phyloP scores from a whole-genome alignment of 2,888 invertebrate genomes.

The Lottia gigantea region DNA sequence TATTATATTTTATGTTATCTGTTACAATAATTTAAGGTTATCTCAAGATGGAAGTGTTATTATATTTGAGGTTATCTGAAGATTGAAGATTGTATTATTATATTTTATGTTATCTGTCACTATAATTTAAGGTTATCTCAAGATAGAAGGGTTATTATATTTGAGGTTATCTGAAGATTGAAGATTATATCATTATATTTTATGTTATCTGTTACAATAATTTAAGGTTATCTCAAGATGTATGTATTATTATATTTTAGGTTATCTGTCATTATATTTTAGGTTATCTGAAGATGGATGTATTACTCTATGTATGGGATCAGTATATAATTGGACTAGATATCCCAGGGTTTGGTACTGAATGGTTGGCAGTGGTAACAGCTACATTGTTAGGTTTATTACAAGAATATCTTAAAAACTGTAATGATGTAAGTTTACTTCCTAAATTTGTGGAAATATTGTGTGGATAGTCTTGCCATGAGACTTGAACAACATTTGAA shows the following conservation, averaged over 20 bases:
- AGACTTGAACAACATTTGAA: too few species aligned
- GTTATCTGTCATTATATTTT: constrained; percentile 17
- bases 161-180: constrained; percentile 60
- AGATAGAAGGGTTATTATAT: constrained; percentile 55
- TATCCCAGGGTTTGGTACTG: constrained; percentile 62
- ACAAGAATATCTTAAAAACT: constrained; percentile 56
- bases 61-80: too few species aligned
- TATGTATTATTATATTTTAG: constrained; percentile 41
- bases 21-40: too few species aligned
- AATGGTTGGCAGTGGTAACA: constrained; percentile 60
- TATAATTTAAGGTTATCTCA: constrained; percentile 4
- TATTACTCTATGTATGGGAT: constrained; percentile 66
- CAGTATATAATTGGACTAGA: constrained; percentile 66
- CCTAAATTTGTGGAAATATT: neutral
- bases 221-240: constrained; percentile 29
- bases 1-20: too few species aligned
- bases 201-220: too few species aligned
- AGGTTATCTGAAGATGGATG: constrained; percentile 62
- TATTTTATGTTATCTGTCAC: too few species aligned
- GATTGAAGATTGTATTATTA: too few species aligned
- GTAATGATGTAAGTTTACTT: constrained; percentile 45
- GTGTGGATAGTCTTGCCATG: too few species aligned
- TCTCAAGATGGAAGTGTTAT: too few species aligned
- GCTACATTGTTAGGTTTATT: constrained; percentile 61
- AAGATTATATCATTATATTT: constrained; percentile 58